A percentile compares a stretch with the other conserved stretches of the same genome.
Evolutionary conservation across 2,888 invertebrate species (phyloP).

Genomic region (Tachina lurida): DNA sequence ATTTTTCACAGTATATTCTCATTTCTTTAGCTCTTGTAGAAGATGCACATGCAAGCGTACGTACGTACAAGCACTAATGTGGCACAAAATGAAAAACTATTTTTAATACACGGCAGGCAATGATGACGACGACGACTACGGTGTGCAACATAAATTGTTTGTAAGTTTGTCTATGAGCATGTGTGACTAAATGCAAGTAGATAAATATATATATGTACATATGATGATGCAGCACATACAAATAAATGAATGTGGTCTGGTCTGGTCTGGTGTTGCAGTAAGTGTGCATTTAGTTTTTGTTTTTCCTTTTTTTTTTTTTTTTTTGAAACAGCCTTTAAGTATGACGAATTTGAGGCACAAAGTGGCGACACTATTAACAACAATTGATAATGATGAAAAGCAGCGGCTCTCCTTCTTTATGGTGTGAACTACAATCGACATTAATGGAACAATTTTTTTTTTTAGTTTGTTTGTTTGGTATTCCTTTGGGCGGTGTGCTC

Average conservation of each 20-base stretch:
- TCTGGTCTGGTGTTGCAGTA: conserved; percentile 3
- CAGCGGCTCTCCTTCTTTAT: conserved; percentile 60
- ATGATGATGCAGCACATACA: neutral
- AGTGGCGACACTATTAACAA: conserved; percentile 65
- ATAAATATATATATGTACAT: neutral
- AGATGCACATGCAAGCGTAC: conserved; percentile 15
- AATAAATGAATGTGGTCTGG: neutral
- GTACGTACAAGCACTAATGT: conserved; percentile 29
- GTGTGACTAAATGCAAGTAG: neutral
- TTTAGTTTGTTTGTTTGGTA: neutral
- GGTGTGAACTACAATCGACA: conserved; percentile 59
- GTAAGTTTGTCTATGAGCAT: conserved; percentile 6
- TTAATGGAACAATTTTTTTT: conserved; percentile 23
- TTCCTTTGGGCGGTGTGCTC: conserved; percentile 3
- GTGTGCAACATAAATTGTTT: conserved; percentile 55
- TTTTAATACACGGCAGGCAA: conserved; percentile 26
- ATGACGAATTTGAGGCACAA: conserved; percentile 67
- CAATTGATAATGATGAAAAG: conserved; percentile 65
- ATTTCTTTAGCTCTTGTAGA: conserved; percentile 5
- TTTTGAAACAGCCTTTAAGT: conserved; percentile 56
- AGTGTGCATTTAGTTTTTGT: conserved; percentile 38
- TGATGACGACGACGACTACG: conserved; percentile 21
- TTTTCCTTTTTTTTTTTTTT: conserved; percentile 2
- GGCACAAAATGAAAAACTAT: conserved; percentile 30
- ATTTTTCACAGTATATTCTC: conserved; percentile 66